Base-by-base conservation (phyloP, 1,140 invertebrate genomes). In the Uloborus diversus region DNA sequence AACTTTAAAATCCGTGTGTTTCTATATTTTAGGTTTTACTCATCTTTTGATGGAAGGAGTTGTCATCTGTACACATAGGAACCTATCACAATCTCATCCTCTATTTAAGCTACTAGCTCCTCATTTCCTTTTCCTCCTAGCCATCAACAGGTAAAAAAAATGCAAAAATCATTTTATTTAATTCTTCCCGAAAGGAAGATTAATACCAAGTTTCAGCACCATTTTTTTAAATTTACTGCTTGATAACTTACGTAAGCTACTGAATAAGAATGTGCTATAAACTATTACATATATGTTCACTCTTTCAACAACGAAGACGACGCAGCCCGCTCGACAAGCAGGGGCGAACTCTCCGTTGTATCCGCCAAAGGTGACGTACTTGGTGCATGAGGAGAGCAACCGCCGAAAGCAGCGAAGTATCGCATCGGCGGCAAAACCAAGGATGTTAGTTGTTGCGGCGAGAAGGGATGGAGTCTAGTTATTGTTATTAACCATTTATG, bases 31-130 rank as follows among this genome's bases (percentile, higher is more conserved):
- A 87, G 86, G 86, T 65, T 86, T 85, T 70, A 89, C 88, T 14
- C 88, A 89, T 82, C 81, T 89, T 37, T 75, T 89, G 49, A 88
- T 89, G 87, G 88, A 89, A 82, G 86, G 87, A 1, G 84, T 89
- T 11, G 84, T 83, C 14, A 85, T 89, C 32, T 85, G 85, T 11
- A 86, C 85, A 0, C 85, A 88, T 57, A 82, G 88, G 32, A 85
- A 88, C 56, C 56, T 89, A 9, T 87, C 88, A 5, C 85, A 85
- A 7, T 88, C 87, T 17, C 88, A 89, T 84, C 88, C 88, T 3
- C 69, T 89, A 17, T 88, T 85, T 82, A 88, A 87, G 81, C 84
- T 89, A 3, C 80, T 89, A 80, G 87, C 87, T 4, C 88, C 88
- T 23, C 88, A 89, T 82, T 88, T 89, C 70, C 82, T 87, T 4